Percentiles rank a stretch among this genome's conserved stretches.
Evolutionary conservation across 2,113 vertebrate species (phyloP).

Genomic region (Hiodon alosoides): DNA sequence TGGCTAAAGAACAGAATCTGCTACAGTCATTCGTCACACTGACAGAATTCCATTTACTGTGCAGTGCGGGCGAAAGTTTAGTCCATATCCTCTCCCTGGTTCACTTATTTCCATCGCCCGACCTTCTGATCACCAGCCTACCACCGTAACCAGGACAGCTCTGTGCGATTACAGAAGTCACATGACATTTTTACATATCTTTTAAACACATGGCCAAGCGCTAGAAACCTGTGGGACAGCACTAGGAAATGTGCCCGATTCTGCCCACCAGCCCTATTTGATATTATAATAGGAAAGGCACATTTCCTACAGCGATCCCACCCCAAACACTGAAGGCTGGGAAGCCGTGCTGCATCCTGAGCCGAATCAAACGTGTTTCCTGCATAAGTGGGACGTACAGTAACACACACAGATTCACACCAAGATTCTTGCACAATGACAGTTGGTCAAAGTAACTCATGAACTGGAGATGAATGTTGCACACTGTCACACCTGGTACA

Average conservation of each 20-base stretch:
- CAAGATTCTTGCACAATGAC: conserved; percentile 16
- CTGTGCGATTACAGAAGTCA: neutral
- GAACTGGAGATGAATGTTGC: conserved; percentile 14
- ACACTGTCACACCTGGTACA: conserved; percentile 23
- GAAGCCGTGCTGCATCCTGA: conserved; percentile 49
- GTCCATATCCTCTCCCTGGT: no score
- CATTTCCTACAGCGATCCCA: conserved; percentile 29
- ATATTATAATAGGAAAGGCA: conserved; percentile 32
- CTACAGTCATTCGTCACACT: neutral
- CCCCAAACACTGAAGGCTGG: conserved; percentile 33
- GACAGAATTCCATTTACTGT: neutral
- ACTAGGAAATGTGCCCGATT: conserved; percentile 15
- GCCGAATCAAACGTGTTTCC: conserved; percentile 34
- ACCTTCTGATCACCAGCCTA: neutral
- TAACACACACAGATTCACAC: no score
- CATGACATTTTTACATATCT: neutral
- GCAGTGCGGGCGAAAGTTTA: neutral
- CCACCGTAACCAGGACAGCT: neutral
- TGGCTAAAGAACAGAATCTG: neutral
- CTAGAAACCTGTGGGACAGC: neutral
- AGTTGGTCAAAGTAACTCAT: conserved; percentile 28
- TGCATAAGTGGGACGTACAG: conserved; percentile 21
- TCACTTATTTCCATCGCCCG: no score
- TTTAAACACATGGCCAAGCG: neutral
- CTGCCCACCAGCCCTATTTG: conserved; percentile 45